Base-by-base conservation (phyloP, 2,113 vertebrate species). In the Prochilodus magdalenae region DNA sequence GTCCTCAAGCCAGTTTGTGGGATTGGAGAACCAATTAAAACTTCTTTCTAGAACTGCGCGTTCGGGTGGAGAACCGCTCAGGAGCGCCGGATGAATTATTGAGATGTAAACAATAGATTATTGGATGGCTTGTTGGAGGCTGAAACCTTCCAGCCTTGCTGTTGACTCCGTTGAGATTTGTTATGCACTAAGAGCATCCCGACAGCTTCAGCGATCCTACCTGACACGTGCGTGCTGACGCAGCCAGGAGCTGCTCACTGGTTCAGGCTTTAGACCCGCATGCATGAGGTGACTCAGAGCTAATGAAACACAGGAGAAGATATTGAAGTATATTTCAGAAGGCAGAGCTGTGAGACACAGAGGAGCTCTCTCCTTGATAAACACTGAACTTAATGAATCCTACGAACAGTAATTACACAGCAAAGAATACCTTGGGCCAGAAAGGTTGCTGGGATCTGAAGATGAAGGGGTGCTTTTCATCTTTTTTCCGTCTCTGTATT, bases 381-480 rank as follows among this genome's bases (percentile, higher is more conserved):
- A 44, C 11, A 70, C 27, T 30, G 18, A 24, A 20, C 24, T 29
- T 71, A 20, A 79, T 30, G 33, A 8, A 18, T 40, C 49, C 15
- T 4, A 59, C 8, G 18, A 79, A 79, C 53, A 27, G 53, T 22
- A 79, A 79, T 60, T 60, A 71, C 53, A 51, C 24, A 40, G 47
- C 8, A 57, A 59, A 55, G 29, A 55, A 55, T 40, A 71, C 65
- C 66, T 47, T 24, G 18, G 30, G 24, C 66, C 66, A 67, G 16
- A 36, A 30, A 1, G 29, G 30, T 67, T 67, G 7, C 30, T 44
- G 16, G 18, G 55, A 49, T 60, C 51, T 60, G 57, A 62, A 47
- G 77, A 71, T 49, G 18, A 72, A 62, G 78, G 55, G 55, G 29
- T 30, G 13, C 14, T 33, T 67, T 67, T 36, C 14, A 69, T 33